These are phyloP conservation scores for Dissostichus mawsoni DNA, from an alignment of 2,113 vertebrate species.

Conservation along the genomic window DNA sequence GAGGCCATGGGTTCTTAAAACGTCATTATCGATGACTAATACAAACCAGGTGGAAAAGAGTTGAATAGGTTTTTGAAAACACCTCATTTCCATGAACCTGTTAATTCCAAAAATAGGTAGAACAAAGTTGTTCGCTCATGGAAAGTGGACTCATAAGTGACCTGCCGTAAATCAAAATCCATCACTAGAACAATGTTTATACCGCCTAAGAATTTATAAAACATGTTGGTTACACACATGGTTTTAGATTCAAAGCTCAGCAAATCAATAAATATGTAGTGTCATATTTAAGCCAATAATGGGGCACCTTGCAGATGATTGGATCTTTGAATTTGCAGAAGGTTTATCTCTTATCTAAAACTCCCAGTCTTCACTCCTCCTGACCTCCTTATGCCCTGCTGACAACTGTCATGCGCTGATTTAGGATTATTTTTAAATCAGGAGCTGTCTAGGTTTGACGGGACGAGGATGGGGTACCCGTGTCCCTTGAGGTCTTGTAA, in stretches of 20 bases:
- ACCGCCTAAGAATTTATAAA: background rate
- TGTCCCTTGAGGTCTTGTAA: conserved; percentile 92
- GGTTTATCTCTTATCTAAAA: conserved; percentile 20
- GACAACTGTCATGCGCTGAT: conserved; percentile 87
- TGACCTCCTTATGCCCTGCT: conserved; percentile 82
- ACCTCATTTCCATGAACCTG: background rate
- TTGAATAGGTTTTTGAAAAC: background rate
- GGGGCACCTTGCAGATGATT: background rate
- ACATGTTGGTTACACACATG: background rate
- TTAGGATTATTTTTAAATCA: conserved; percentile 95
- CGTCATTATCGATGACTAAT: background rate
- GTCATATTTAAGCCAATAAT: background rate
- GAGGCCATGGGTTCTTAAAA: background rate
- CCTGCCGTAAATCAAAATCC: background rate
- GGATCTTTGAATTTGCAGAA: conserved; percentile 3
- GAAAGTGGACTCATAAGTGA: background rate
- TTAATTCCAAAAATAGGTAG: background rate
- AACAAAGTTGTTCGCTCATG: conserved; percentile 3
- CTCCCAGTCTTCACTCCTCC: conserved; percentile 26
- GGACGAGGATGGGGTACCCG: conserved; percentile 82
- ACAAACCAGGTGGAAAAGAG: background rate
- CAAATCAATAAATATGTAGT: background rate
- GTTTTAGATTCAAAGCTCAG: background rate
- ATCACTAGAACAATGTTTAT: background rate
- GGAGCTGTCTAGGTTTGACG: conserved; percentile 83